These are phyloP conservation scores for Tor tambroides DNA, from an alignment of 2,113 vertebrate genomes.

Conservation along the genomic window DNA sequence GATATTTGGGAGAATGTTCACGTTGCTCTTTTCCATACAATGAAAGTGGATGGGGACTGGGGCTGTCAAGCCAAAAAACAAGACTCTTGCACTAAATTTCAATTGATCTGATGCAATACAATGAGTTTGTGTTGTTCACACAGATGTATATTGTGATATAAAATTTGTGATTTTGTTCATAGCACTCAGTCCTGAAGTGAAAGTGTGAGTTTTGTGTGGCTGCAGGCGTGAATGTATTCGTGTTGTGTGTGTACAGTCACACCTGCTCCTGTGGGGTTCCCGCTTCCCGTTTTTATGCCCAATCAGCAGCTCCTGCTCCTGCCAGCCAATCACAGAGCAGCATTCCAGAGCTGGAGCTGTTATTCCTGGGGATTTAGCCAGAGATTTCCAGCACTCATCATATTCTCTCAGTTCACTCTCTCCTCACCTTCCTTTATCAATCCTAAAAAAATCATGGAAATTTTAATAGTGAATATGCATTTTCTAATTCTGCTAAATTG, in stretches of 20 bases:
- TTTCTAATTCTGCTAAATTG: too few species aligned
- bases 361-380: conserved; percentile 39
- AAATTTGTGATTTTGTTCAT: background rate
- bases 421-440: too few species aligned
- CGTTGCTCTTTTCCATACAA: background rate
- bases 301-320: conserved; percentile 61
- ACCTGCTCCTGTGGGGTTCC: conserved; percentile 50
- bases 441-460: too few species aligned
- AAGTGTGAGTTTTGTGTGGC: background rate
- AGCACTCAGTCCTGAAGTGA: background rate
- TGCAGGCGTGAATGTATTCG: conserved; percentile 25
- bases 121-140: background rate
- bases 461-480: too few species aligned
- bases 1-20: background rate
- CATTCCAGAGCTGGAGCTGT: conserved; percentile 20
- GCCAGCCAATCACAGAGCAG: conserved; percentile 42
- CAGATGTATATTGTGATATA: background rate
- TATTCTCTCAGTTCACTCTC: too few species aligned
- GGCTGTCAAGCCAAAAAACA: background rate
- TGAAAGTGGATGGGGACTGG: background rate
- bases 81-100: background rate
- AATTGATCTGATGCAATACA: background rate
- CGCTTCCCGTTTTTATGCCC: conserved; percentile 45
- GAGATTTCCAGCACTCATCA: conserved; percentile 35
- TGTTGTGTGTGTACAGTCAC: background rate